Percentiles rank a stretch among this genome's conserved stretches.
Conservation (phyloP, 1,140 invertebrate genomes). For the Thereuonema tuberculata region DNA sequence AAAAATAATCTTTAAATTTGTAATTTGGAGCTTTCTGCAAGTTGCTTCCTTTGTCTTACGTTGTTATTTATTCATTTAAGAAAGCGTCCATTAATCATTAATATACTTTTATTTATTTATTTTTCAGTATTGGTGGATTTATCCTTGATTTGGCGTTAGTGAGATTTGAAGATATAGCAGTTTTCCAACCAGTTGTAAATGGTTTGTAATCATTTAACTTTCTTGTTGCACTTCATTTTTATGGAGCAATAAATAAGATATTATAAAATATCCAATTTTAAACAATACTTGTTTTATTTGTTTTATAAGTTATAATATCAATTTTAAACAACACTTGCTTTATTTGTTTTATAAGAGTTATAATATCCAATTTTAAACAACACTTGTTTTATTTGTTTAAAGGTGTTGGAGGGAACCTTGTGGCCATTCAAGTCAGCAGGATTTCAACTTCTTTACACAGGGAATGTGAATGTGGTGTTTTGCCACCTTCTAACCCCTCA, state of each 20-base stretch:
- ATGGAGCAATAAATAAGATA: too few species aligned
- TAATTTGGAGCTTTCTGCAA: too few species aligned
- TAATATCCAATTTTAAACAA: background rate
- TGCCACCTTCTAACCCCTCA: slow-evolving; percentile 22
- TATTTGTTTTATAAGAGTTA: slow-evolving; percentile 21
- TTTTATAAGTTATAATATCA: too few species aligned
- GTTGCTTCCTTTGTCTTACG: too few species aligned
- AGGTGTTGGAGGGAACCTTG: slow-evolving; percentile 44
- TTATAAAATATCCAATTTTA: too few species aligned
- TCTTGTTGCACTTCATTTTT: too few species aligned
- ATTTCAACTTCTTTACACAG: slow-evolving; percentile 39
- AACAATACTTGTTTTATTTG: too few species aligned
- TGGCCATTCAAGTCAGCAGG: slow-evolving; percentile 43
- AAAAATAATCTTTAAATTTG: too few species aligned
- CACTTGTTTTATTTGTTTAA: slow-evolving; percentile 13
- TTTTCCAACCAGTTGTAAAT: slow-evolving; percentile 37
- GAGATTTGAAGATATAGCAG: slow-evolving; percentile 30
- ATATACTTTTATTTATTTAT: too few species aligned
- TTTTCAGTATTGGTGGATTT: slow-evolving; percentile 36
- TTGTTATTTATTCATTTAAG: too few species aligned
- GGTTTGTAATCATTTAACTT: slow-evolving; percentile 19
- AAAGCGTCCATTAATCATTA: too few species aligned
- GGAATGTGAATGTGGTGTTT: slow-evolving; percentile 14
- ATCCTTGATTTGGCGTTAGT: slow-evolving; percentile 29
- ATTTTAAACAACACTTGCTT: slow-evolving; percentile 18